Evolutionary conservation across 2,113 vertebrate genomes (phyloP).

Genomic region (Agapornis roseicollis): DNA sequence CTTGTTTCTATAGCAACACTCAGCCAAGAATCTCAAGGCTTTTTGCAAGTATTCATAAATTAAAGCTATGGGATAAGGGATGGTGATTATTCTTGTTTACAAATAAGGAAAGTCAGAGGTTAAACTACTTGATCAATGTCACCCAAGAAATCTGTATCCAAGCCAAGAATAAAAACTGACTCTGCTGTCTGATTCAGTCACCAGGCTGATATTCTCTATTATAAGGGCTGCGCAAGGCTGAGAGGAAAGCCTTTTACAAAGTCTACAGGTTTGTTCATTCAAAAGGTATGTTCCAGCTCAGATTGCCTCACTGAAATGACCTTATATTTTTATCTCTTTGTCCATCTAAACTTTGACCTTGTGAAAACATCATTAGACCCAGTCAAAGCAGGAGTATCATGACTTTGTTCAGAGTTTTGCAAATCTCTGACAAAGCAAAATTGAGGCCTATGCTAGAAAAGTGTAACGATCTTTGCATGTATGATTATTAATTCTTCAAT

Average conservation of each 20-base stretch:
- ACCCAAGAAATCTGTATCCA: not conserved
- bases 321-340: slow-evolving; percentile 52
- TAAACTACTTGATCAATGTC: slow-evolving; percentile 29
- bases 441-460: not conserved
- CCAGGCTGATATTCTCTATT: not conserved
- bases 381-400: not conserved
- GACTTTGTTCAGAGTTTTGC: slow-evolving; percentile 15
- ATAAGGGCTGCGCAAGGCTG: not conserved
- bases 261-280: slow-evolving; percentile 14
- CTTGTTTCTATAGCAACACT: slow-evolving; percentile 29
- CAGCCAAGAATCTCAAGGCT: not conserved
- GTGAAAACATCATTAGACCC: slow-evolving; percentile 23
- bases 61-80: not conserved
- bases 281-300: not conserved
- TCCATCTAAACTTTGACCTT: slow-evolving; percentile 40
- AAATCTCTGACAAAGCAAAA: slow-evolving; percentile 31
- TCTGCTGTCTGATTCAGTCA: not conserved
- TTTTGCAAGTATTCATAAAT: not conserved
- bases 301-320: slow-evolving; percentile 49
- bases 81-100: slow-evolving; percentile 13
- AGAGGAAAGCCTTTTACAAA: slow-evolving; percentile 30
- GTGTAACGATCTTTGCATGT: not conserved
- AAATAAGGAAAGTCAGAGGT: slow-evolving; percentile 34
- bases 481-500: not conserved
- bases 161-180: slow-evolving; percentile 31